phyloP scores from a whole-genome alignment of 2,888 invertebrate genomes.

The Synergus japonicus region DNA sequence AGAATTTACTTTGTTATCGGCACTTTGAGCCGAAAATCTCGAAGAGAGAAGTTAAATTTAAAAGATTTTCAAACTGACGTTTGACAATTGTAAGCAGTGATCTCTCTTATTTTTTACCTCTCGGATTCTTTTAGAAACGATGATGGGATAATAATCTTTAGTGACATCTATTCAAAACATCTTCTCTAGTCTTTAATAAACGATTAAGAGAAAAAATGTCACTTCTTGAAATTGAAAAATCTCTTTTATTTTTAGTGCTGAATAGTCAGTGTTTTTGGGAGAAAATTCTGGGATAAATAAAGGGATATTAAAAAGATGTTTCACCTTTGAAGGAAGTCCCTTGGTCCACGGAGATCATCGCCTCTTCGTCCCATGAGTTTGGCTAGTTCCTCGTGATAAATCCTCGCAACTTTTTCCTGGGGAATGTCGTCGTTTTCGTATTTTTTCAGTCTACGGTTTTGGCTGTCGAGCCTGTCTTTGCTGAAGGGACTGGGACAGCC shows the following conservation, averaged over 20 bases:
- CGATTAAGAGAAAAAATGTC: neutral
- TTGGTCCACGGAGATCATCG: conserved; percentile 86
- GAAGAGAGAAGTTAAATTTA: neutral
- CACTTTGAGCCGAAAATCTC: neutral
- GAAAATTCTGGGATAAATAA: neutral
- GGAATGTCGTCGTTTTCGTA: conserved; percentile 97
- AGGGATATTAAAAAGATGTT: conserved; percentile 59
- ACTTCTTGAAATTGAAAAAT: neutral
- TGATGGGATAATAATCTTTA: neutral
- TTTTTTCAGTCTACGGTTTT: conserved; percentile 88
- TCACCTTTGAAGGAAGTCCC: conserved; percentile 90
- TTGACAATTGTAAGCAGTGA: conserved; percentile 5
- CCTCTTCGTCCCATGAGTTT: conserved; percentile 92
- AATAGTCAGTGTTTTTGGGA: neutral
- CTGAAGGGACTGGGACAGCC: conserved; percentile 90
- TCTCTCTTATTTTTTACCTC: neutral
- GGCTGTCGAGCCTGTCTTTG: conserved; percentile 80
- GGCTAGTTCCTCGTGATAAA: conserved; percentile 96
- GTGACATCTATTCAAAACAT: conserved; percentile 30
- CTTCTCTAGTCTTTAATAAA: neutral
- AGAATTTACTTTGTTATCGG: conserved; percentile 1
- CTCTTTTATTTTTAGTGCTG: neutral
- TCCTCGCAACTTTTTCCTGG: conserved; percentile 95
- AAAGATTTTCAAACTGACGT: neutral
- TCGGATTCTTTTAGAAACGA: neutral